Conservation (phyloP, 2,113 vertebrate genomes). For the Forbesichthys papilliferus region DNA sequence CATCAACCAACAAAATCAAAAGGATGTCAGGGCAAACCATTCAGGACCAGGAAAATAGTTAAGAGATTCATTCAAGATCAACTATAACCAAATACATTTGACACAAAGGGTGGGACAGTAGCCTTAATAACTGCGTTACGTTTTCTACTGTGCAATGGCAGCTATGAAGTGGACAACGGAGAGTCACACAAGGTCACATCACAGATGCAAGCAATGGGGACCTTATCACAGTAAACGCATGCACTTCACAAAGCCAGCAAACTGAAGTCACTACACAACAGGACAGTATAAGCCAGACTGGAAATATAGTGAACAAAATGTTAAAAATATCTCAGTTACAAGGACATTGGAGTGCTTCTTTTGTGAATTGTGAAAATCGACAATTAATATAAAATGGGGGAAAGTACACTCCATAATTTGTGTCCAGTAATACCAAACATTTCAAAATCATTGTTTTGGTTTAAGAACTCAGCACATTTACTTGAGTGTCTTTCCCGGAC, state of each 20-base stretch:
- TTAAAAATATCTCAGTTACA: constrained; percentile 68
- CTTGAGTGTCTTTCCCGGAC: too few relatives aligned
- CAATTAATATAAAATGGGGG: too few relatives aligned
- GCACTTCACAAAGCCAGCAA: constrained; percentile 34
- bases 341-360: constrained; percentile 68
- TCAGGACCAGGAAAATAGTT: neutral
- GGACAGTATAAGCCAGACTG: constrained; percentile 20
- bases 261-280: constrained; percentile 43
- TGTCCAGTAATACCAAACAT: constrained; percentile 38
- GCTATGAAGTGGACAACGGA: constrained; percentile 1
- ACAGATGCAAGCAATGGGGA: constrained; percentile 55
- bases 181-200: constrained; percentile 46
- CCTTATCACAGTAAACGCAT: constrained; percentile 19
- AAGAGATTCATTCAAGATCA: too few relatives aligned
- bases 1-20: too few relatives aligned
- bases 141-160: too few relatives aligned
- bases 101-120: too few relatives aligned
- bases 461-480: too few relatives aligned
- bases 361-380: too few relatives aligned
- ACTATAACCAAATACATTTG: too few relatives aligned
- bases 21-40: too few relatives aligned
- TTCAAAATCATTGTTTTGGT: constrained; percentile 6
- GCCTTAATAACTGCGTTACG: too few relatives aligned
- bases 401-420: constrained; percentile 46
- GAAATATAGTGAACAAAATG: constrained; percentile 34